These are phyloP conservation scores for Trichechus manatus DNA, from an alignment of 2,113 vertebrate genomes.

Conservation along the genomic window DNA sequence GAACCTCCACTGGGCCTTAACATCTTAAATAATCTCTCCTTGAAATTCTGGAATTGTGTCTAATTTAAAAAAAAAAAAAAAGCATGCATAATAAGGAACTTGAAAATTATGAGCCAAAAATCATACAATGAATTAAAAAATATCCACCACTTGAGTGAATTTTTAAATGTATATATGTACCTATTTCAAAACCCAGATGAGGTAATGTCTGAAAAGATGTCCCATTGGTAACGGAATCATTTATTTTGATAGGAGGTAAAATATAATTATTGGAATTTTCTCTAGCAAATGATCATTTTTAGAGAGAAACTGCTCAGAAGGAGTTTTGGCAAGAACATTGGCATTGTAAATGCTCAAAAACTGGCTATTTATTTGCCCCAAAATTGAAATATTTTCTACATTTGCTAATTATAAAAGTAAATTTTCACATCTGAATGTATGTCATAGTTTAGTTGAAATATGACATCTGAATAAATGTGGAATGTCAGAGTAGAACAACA, in stretches of 20 bases:
- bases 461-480: background rate
- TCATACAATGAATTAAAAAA: background rate
- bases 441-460: slow-evolving; percentile 33
- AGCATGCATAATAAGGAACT: background rate
- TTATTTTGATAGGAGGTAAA: slow-evolving; percentile 41
- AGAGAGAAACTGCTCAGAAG: background rate
- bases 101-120: slow-evolving; percentile 13
- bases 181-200: slow-evolving; percentile 6
- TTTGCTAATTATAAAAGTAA: slow-evolving; percentile 4
- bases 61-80: background rate
- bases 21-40: slow-evolving; percentile 37
- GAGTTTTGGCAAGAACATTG: slow-evolving; percentile 45
- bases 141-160: background rate
- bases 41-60: slow-evolving; percentile 35
- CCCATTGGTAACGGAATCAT: background rate
- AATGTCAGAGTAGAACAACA: background rate
- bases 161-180: background rate
- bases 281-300: background rate
- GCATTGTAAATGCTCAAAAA: background rate
- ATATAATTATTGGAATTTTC: slow-evolving; percentile 18
- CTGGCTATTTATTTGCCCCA: background rate
- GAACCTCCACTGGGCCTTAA: background rate
- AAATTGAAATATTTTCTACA: background rate
- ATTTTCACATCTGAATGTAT: slow-evolving; percentile 15
- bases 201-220: background rate